Conservation (phyloP, 2,888 invertebrate species). For the Graphium colonna region DNA sequence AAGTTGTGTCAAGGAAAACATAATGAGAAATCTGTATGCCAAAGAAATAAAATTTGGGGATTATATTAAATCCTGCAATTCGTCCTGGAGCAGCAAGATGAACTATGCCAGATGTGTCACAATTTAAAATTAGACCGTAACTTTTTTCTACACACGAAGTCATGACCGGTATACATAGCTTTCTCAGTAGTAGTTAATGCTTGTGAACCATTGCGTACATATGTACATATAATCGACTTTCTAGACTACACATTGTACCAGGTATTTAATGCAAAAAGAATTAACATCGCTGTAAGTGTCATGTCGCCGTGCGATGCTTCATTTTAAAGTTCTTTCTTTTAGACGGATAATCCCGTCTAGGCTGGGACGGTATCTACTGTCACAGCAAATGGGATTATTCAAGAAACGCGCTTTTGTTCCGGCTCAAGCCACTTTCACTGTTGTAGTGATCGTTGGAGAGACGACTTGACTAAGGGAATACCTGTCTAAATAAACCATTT, state of each 20-base stretch:
- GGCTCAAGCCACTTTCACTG: constrained; percentile 8
- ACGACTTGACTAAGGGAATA: neutral
- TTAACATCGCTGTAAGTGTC: neutral
- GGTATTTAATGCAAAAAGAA: no score
- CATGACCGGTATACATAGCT: no score
- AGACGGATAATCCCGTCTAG: constrained; percentile 21
- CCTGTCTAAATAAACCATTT: neutral
- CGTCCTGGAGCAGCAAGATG: no score
- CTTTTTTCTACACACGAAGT: no score
- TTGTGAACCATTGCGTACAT: neutral
- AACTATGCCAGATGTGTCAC: no score
- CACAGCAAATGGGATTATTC: constrained; percentile 56
- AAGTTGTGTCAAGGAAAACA: no score
- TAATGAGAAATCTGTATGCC: no score
- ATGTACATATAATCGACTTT: neutral
- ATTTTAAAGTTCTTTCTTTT: constrained; percentile 12
- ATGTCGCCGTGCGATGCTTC: neutral
- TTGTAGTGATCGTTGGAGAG: neutral
- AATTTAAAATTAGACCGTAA: no score
- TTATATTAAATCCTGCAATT: no score
- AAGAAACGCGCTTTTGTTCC: constrained; percentile 49
- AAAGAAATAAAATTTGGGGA: no score
- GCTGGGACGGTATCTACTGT: constrained; percentile 14
- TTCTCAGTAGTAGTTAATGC: neutral
- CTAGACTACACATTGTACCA: neutral